Percentiles rank a stretch among this genome's conserved stretches.
Evolutionary conservation across 2,797 vertebrate species (phyloP).

Genomic region (Parotocinclus haroldoi): DNA sequence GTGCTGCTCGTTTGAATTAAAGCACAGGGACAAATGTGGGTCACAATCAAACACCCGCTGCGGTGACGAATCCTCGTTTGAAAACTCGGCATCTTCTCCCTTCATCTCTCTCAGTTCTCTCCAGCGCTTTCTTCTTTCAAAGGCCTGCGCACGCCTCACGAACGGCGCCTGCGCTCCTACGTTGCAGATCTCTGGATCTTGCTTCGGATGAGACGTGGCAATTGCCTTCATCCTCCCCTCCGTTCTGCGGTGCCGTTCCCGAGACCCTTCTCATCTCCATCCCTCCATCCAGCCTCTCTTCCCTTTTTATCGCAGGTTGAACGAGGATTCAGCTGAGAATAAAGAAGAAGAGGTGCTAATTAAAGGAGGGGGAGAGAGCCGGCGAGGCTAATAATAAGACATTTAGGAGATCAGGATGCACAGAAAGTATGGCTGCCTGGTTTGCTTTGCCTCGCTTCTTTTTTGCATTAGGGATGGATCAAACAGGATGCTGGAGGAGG

Average conservation of each 20-base stretch:
- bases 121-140: conserved; percentile 42
- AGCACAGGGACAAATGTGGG: conserved; percentile 44
- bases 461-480: conserved; percentile 26
- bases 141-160: conserved; percentile 36
- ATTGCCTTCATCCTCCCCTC: conserved; percentile 77
- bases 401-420: conserved; percentile 46
- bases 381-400: conserved; percentile 46
- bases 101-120: conserved; percentile 38
- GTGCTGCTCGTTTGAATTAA: conserved; percentile 30
- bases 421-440: conserved; percentile 32
- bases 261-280: conserved; percentile 48
- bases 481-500: conserved; percentile 19
- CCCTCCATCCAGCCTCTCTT: conserved; percentile 18
- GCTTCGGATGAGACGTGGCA: conserved; percentile 64
- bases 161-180: conserved; percentile 35
- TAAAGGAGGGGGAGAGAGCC: conserved; percentile 46
- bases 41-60: conserved; percentile 36
- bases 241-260: conserved; percentile 63
- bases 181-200: conserved; percentile 40
- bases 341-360: conserved; percentile 52
- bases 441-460: neutral
- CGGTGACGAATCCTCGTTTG: conserved; percentile 23
- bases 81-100: conserved; percentile 33
- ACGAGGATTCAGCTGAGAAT: conserved; percentile 34
- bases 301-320: conserved; percentile 48